A percentile compares a stretch with the other conserved stretches of the same genome.
These are phyloP conservation scores for Eubucco bourcierii DNA, from an alignment of 2,113 vertebrate species.

Conservation along the genomic window DNA sequence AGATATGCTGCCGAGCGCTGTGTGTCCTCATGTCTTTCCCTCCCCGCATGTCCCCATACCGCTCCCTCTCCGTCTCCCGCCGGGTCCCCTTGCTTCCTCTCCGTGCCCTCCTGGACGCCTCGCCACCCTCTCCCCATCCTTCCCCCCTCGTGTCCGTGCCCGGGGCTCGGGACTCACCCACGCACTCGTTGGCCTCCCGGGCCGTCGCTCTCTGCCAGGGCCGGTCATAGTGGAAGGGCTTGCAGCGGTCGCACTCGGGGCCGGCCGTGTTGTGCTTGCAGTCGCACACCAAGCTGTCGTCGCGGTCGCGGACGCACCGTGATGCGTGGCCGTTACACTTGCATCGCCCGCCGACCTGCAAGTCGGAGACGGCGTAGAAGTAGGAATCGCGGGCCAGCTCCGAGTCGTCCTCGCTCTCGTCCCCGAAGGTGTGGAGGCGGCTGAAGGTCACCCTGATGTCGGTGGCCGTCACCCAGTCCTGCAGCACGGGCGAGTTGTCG, in stretches of 20 bases:
- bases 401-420: constrained; percentile 94
- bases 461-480: constrained; percentile 99
- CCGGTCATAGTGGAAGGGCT: constrained; percentile 97
- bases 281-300: constrained; percentile 91
- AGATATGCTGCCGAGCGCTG: no score
- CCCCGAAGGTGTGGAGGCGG: constrained; percentile 91
- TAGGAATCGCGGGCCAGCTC: constrained; percentile 94
- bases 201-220: constrained; percentile 97
- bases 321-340: constrained; percentile 98
- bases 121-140: background rate
- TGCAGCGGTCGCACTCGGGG: constrained; percentile 97
- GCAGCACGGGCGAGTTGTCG: constrained; percentile 96
- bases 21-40: no score
- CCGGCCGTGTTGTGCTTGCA: constrained; percentile 97
- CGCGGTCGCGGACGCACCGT: constrained; percentile 92
- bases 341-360: constrained; percentile 97
- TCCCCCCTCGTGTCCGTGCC: background rate
- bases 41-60: background rate
- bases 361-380: constrained; percentile 94
- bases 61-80: background rate
- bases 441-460: constrained; percentile 94
- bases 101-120: background rate
- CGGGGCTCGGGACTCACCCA: constrained; percentile 84
- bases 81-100: background rate
- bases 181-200: constrained; percentile 96